A percentile compares a stretch with the other conserved stretches of the same genome.
Conservation (phyloP, 2,113 vertebrate genomes). For the human region GRCh38 chr6:21478501-21479000, state of each 20-base stretch:
- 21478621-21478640: constrained; percentile 23
- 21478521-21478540: constrained; percentile 69
- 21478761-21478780: constrained; percentile 38
- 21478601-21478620: background rate
- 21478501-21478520: constrained; percentile 69
- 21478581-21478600: constrained; percentile 62
- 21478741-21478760: constrained; percentile 34
- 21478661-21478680: background rate
- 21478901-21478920: constrained; percentile 58
- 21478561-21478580: constrained; percentile 53
- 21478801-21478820: constrained; percentile 9
- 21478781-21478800: constrained; percentile 53
- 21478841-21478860: background rate
- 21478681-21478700: constrained; percentile 12
- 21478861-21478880: background rate
- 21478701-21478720: constrained; percentile 11
- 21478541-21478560: constrained; percentile 61
- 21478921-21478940: constrained; percentile 67
- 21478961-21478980: constrained; percentile 56
- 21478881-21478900: background rate
- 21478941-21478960: constrained; percentile 64
- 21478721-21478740: constrained; percentile 17
- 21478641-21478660: constrained; percentile 60
- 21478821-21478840: constrained; percentile 53
- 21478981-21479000: constrained; percentile 67